These are phyloP conservation scores for Drosophila picticornis DNA, from an alignment of 2,888 invertebrate species.

Conservation along the genomic window DNA sequence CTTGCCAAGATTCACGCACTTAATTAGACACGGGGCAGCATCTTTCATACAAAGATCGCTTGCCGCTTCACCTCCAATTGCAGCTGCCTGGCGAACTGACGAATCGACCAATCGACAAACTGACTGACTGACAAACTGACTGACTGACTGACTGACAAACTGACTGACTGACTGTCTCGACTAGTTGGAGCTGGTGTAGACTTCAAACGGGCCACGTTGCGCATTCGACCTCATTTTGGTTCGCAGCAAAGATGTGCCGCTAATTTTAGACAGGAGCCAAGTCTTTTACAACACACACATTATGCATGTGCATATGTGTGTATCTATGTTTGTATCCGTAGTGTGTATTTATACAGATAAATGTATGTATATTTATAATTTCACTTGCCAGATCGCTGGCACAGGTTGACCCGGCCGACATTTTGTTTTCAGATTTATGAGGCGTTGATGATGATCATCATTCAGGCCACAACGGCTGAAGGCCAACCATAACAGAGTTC, in stretches of 20 bases:
- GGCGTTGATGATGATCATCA: conserved; percentile 43
- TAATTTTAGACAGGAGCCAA: conserved; percentile 63
- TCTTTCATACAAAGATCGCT: conserved; percentile 36
- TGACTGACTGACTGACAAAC: background rate
- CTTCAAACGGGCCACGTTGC: conserved; percentile 65
- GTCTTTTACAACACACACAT: conserved; percentile 42
- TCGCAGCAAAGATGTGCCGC: conserved; percentile 45
- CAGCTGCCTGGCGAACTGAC: conserved; percentile 47
- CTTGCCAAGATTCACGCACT: conserved; percentile 77
- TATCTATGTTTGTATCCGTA: background rate
- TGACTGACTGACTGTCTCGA: background rate
- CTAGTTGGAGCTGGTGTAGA: conserved; percentile 36
- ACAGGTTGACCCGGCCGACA: conserved; percentile 54
- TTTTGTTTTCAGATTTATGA: conserved; percentile 62
- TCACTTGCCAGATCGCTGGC: conserved; percentile 46
- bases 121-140: background rate
- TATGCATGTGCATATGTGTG: background rate
- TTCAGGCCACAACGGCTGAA: conserved; percentile 54
- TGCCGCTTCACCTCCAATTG: conserved; percentile 64
- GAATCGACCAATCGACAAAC: background rate
- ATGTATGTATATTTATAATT: conserved; percentile 3
- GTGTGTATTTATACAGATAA: background rate
- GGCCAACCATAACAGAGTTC: conserved; percentile 71
- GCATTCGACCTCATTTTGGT: conserved; percentile 67
- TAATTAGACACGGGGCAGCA: conserved; percentile 71